A percentile compares a stretch with the other conserved stretches of the same genome.
Conservation (phyloP, 2,113 vertebrate genomes). For the Anser cygnoides region DNA sequence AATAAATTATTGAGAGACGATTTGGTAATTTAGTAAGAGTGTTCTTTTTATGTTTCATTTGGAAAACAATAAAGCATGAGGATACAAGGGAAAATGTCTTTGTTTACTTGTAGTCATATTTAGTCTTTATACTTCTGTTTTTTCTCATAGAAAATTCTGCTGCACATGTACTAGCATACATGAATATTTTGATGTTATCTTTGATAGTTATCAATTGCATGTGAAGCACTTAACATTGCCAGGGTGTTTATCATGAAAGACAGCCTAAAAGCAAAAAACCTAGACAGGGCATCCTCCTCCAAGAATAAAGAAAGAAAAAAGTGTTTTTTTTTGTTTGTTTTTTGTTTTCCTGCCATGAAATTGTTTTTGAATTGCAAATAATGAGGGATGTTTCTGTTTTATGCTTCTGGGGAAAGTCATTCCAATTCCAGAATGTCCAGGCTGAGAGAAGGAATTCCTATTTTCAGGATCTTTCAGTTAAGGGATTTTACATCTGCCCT, state of each 20-base stretch:
- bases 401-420: not conserved
- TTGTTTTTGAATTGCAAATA: not conserved
- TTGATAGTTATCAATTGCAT: not conserved
- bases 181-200: not conserved
- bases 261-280: not conserved
- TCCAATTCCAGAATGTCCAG: not conserved
- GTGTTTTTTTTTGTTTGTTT: not conserved
- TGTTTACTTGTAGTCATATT: not conserved
- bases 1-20: slow-evolving; percentile 8
- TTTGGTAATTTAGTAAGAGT: not conserved
- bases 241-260: not conserved
- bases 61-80: not conserved
- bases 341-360: not conserved
- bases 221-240: not conserved
- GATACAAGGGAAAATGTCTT: not conserved
- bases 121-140: not conserved
- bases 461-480: not conserved
- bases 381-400: not conserved
- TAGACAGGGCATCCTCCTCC: not conserved
- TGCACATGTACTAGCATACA: not conserved
- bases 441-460: not conserved
- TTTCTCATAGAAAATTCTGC: not conserved
- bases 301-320: not conserved
- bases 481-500: not conserved
- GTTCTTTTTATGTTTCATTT: not conserved